phyloP scores from a whole-genome alignment of 2,888 invertebrate genomes.

The Napeogenes inachia region DNA sequence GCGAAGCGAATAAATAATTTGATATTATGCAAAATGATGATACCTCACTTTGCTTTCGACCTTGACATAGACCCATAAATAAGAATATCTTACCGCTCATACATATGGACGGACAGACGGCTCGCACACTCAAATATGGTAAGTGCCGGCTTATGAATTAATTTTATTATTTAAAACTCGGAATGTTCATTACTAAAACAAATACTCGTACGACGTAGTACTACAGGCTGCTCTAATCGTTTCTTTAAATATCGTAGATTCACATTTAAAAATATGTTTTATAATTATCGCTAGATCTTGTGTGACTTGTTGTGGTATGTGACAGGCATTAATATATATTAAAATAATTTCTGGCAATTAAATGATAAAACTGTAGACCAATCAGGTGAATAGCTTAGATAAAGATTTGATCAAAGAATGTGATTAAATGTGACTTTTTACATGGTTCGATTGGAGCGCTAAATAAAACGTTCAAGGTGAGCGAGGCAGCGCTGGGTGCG shows the following conservation, averaged over 20 bases:
- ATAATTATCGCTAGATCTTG: too few species aligned
- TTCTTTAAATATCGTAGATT: not conserved
- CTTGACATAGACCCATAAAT: slow-evolving; percentile 77
- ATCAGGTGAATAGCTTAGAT: not conserved
- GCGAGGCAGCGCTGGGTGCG: slow-evolving; percentile 53
- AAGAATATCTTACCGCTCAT: slow-evolving; percentile 76
- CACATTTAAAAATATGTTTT: not conserved
- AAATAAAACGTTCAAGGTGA: slow-evolving; percentile 66
- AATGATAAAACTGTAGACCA: not conserved
- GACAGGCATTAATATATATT: too few species aligned
- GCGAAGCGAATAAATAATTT: slow-evolving; percentile 74
- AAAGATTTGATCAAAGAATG: slow-evolving; percentile 20
- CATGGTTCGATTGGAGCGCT: slow-evolving; percentile 50
- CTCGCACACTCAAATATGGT: slow-evolving; percentile 74
- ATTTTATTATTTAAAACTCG: slow-evolving; percentile 77
- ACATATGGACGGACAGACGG: slow-evolving; percentile 76
- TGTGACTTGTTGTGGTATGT: too few species aligned
- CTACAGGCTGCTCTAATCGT: slow-evolving; percentile 64
- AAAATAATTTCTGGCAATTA: too few species aligned
- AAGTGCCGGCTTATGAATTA: slow-evolving; percentile 76
- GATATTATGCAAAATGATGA: slow-evolving; percentile 75
- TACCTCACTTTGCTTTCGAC: slow-evolving; percentile 64
- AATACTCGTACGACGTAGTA: slow-evolving; percentile 74
- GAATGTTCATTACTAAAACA: slow-evolving; percentile 78
- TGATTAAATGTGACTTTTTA: slow-evolving; percentile 45